phyloP scores from a whole-genome alignment of 2,888 invertebrate genomes.

The Podabrus alpinus region DNA sequence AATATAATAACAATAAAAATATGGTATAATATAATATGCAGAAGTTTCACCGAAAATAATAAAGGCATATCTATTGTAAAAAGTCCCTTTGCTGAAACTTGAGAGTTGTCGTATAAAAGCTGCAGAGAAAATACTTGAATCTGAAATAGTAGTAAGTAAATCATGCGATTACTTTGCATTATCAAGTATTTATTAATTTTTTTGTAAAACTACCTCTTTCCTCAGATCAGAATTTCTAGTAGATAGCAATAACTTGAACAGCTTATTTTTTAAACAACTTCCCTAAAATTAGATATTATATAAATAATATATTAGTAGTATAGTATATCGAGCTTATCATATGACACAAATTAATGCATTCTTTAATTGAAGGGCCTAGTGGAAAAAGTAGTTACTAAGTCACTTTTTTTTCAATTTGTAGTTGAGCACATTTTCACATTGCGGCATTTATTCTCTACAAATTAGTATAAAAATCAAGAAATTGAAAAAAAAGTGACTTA shows the following conservation, averaged over 20 bases:
- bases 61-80: background rate
- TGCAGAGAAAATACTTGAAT: background rate
- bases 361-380: too few species aligned
- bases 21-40: background rate
- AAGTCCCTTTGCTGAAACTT: background rate
- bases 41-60: background rate
- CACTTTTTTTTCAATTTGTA: too few species aligned
- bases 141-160: background rate
- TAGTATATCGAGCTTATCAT: too few species aligned
- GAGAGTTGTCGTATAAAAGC: background rate
- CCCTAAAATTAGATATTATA: background rate
- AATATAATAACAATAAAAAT: background rate
- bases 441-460: too few species aligned
- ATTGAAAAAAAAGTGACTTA: too few species aligned
- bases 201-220: background rate
- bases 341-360: too few species aligned
- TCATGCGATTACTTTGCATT: too few species aligned
- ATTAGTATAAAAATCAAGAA: too few species aligned
- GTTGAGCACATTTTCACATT: too few species aligned
- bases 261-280: background rate
- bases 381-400: too few species aligned
- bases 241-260: background rate
- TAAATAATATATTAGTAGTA: too few species aligned
- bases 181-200: background rate
- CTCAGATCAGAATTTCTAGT: background rate